Conservation (phyloP, 30 jellyfish, hydroid and myxozoan genomes). For the Mastigias papua region DNA sequence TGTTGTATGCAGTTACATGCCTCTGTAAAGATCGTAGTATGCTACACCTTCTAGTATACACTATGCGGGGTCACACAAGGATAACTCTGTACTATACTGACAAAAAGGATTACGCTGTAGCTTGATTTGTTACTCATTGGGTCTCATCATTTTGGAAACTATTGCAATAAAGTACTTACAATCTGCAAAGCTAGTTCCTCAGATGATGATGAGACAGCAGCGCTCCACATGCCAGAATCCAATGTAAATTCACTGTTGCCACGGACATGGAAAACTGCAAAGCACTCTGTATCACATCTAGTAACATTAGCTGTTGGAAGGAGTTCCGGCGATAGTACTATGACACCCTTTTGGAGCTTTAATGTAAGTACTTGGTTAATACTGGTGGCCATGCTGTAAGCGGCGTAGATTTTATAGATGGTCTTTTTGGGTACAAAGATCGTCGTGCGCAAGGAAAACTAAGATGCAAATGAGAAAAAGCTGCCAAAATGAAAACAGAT, state of each 20-base stretch:
- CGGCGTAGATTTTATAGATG: slow-evolving; percentile 63
- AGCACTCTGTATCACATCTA: slow-evolving; percentile 64
- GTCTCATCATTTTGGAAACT: not conserved
- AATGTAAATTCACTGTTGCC: slow-evolving; percentile 25
- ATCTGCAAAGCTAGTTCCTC: slow-evolving; percentile 33
- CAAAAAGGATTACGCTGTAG: too few relatives aligned
- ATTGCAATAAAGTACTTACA: slow-evolving; percentile 34
- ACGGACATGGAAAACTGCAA: slow-evolving; percentile 33
- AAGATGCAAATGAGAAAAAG: not conserved
- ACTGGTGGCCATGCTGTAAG: slow-evolving; percentile 56
- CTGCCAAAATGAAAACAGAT: not conserved
- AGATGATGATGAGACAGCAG: slow-evolving; percentile 17
- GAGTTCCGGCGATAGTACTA: slow-evolving; percentile 25
- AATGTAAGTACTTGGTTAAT: slow-evolving; percentile 43
- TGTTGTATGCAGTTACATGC: too few relatives aligned
- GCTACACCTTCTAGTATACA: too few relatives aligned
- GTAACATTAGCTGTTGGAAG: slow-evolving; percentile 61
- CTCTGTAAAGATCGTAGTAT: too few relatives aligned
- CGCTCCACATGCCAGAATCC: slow-evolving; percentile 70
- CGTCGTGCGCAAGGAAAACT: slow-evolving; percentile 58
- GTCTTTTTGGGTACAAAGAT: slow-evolving; percentile 81
- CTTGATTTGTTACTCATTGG: not conserved
- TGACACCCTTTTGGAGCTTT: slow-evolving; percentile 55
- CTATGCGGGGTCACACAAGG: too few relatives aligned
- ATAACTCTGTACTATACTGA: too few relatives aligned